A percentile compares a stretch with the other conserved stretches of the same genome.
Evolutionary conservation across 2,797 vertebrate species (phyloP).

Genomic region (Xenops minutus): DNA sequence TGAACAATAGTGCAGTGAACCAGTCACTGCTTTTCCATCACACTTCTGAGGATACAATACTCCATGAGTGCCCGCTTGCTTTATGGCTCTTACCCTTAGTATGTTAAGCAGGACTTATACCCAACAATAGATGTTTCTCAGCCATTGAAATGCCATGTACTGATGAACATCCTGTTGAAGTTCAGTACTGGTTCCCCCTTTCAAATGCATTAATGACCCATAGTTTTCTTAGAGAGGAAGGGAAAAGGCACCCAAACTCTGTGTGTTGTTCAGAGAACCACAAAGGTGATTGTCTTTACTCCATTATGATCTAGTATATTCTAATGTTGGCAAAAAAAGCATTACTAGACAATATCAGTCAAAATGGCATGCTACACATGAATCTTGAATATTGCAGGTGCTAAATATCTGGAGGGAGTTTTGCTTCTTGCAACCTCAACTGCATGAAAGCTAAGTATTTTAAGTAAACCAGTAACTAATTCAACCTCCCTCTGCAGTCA

Average conservation of each 20-base stretch:
- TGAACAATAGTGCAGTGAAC: constrained; percentile 46
- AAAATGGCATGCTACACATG: background rate
- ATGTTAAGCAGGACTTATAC: background rate
- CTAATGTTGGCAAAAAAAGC: background rate
- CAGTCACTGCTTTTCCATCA: constrained; percentile 37
- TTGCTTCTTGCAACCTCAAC: background rate
- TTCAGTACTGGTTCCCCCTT: background rate
- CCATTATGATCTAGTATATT: background rate
- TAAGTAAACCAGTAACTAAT: background rate
- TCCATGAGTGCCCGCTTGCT: background rate
- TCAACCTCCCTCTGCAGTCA: background rate
- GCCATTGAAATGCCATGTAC: background rate
- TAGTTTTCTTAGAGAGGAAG: background rate
- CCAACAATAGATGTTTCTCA: background rate
- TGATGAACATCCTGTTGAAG: background rate
- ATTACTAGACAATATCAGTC: background rate
- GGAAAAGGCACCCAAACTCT: background rate
- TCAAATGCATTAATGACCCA: background rate
- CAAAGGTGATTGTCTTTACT: background rate
- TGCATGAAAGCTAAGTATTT: background rate
- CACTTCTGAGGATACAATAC: constrained; percentile 7
- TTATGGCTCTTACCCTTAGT: background rate
- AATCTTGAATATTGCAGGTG: background rate
- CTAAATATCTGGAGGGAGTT: background rate
- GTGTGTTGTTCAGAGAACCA: background rate